Conservation (phyloP, 2,113 vertebrate genomes). For the Charadrius vociferus region DNA sequence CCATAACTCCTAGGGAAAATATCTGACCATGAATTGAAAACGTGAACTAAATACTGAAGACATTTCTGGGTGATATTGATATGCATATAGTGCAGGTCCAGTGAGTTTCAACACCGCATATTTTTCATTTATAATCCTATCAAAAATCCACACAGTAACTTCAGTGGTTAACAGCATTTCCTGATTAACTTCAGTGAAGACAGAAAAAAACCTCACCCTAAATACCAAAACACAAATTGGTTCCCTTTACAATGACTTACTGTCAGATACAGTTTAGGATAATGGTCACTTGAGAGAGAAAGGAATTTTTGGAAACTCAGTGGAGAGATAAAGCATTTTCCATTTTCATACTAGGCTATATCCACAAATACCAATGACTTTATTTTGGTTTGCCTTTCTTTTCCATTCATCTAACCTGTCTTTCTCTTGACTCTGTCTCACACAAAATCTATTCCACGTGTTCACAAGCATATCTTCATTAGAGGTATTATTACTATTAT, state of each 20-base stretch:
- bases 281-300: neutral
- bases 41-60: neutral
- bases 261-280: neutral
- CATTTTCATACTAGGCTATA: neutral
- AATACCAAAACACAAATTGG: neutral
- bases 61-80: neutral
- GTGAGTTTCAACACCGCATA: neutral
- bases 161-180: neutral
- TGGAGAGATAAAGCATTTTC: slow-evolving; percentile 4
- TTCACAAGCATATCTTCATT: neutral
- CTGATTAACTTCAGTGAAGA: neutral
- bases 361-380: neutral
- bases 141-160: neutral
- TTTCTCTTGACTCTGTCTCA: neutral
- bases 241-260: neutral
- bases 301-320: neutral
- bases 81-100: neutral
- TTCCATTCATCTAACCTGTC: neutral
- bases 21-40: neutral
- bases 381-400: slow-evolving; percentile 10
- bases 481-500: neutral
- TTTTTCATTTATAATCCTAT: neutral
- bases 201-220: neutral
- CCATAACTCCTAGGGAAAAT: neutral
- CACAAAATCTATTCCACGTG: slow-evolving; percentile 11